Conservation (phyloP, 2,888 invertebrate species). For the Campopleginae sp. region DNA sequence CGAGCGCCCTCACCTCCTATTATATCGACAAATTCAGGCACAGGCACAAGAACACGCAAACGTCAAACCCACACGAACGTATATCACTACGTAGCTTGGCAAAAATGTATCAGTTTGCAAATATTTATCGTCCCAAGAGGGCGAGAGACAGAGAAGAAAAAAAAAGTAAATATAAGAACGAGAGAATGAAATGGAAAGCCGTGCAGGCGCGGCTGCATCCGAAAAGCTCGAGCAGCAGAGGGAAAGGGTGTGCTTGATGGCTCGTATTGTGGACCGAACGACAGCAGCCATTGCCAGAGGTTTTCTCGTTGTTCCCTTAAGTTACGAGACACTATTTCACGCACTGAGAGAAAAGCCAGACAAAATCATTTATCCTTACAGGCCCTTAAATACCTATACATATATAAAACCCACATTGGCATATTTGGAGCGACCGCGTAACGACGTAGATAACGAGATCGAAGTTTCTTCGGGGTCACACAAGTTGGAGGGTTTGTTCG, state of each 20-base stretch:
- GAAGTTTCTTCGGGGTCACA: slow-evolving; percentile 63
- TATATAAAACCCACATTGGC: slow-evolving; percentile 5
- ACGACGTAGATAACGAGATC: slow-evolving; percentile 68
- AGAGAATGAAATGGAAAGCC: background rate
- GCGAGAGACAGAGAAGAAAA: background rate
- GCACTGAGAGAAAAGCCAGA: slow-evolving; percentile 13
- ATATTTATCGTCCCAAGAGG: slow-evolving; percentile 53
- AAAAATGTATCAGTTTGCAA: slow-evolving; percentile 60
- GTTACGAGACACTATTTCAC: background rate
- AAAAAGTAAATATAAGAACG: background rate
- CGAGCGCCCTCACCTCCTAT: slow-evolving; percentile 40
- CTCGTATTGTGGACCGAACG: slow-evolving; percentile 24
- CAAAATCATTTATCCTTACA: slow-evolving; percentile 42
- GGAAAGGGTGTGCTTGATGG: slow-evolving; percentile 27
- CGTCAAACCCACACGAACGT: background rate
- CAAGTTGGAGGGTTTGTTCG: slow-evolving; percentile 54
- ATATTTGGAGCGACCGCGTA: slow-evolving; percentile 64
- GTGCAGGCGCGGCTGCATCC: slow-evolving; percentile 25
- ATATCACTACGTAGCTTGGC: slow-evolving; percentile 36
- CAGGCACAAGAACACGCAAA: background rate
- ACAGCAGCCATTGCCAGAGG: slow-evolving; percentile 57
- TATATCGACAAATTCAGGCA: slow-evolving; percentile 59
- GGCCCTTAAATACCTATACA: background rate
- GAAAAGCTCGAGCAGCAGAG: slow-evolving; percentile 64
- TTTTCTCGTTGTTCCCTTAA: slow-evolving; percentile 59